These are phyloP conservation scores for Megamerina dolium DNA, from an alignment of 2,888 invertebrate genomes.

Conservation along the genomic window DNA sequence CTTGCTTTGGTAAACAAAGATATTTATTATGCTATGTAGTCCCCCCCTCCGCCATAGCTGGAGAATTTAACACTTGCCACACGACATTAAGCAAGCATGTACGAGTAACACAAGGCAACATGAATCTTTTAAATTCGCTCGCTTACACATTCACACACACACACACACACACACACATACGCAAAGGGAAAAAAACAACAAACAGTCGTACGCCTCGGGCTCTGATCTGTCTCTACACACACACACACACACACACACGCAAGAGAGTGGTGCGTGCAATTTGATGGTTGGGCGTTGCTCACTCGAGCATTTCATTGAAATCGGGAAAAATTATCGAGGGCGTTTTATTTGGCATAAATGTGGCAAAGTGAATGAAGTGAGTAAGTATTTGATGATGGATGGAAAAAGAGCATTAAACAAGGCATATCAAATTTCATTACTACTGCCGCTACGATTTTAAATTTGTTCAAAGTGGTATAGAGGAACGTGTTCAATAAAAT, in stretches of 20 bases:
- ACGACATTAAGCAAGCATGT: neutral
- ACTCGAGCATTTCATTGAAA: slow-evolving; percentile 11
- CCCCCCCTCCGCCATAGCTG: too few relatives aligned
- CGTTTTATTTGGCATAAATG: slow-evolving; percentile 25
- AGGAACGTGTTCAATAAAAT: neutral
- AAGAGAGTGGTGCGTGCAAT: too few relatives aligned
- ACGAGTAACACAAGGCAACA: too few relatives aligned
- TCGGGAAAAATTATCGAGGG: slow-evolving; percentile 19
- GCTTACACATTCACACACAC: too few relatives aligned
- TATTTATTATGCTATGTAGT: slow-evolving; percentile 42
- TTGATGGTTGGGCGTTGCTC: neutral
- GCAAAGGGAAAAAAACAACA: too few relatives aligned
- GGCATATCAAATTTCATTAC: slow-evolving; percentile 52
- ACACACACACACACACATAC: too few relatives aligned
- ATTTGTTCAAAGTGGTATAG: neutral
- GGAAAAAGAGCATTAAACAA: slow-evolving; percentile 49
- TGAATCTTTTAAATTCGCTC: too few relatives aligned
- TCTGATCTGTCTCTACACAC: too few relatives aligned
- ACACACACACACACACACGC: too few relatives aligned
- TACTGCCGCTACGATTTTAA: slow-evolving; percentile 20
- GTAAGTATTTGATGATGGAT: neutral
- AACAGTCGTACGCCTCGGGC: too few relatives aligned
- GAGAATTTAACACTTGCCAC: slow-evolving; percentile 4
- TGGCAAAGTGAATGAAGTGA: slow-evolving; percentile 14
- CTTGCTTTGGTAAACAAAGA: slow-evolving; percentile 39